Evolutionary conservation across 2,113 vertebrate genomes (phyloP), one percentile per base, ranked within the genome.

Genomic region (Tachysurus vachellii): DNA sequence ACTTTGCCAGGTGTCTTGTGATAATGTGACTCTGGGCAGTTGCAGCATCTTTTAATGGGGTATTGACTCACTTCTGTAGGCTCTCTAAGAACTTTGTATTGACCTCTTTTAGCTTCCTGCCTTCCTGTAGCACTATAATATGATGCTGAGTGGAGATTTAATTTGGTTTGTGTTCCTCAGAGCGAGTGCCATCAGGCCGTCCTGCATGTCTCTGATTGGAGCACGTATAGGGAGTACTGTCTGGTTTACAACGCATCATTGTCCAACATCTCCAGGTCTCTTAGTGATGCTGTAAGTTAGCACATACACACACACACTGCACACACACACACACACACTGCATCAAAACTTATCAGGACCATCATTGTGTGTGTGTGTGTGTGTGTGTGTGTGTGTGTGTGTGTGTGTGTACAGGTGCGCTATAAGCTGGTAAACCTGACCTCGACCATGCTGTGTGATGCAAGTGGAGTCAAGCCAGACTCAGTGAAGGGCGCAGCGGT

Each of bases 181-280:
- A 98, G 97, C 70, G 92, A 91, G 83, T 95, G 96, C 82, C 94
- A 97, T 84, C 96, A 97, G 88, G 98, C 95, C 0, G 92, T 98
- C 86, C 90, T 99, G 82, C 96, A 96, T 0, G 94, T 96, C 11
- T 95, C 94, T 81, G 92, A 92, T 87, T 94, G 82, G 80, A 36
- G 4, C 0, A 42, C 86, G 80, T 53, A 89, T 0, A 85, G 92
- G 91, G 96, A 99, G 47, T 99, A 97, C 92, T 99, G 98, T 88
- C 91, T 98, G 21, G 91, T 96, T 4, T 95, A 97, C 92, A 98
- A 97, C 90, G 92, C 95, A 1, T 91, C 87, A 0, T 99, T 96
- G 97, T 93, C 93, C 1, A 85, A 94, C 9, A 92, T 99, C 83
- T 93, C 96, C 19, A 70, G 89, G 54, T 94, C 92, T 23, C 93